Evolutionary conservation across 2,797 vertebrate genomes (phyloP).

Genomic region (Centroberyx gerrardi): DNA sequence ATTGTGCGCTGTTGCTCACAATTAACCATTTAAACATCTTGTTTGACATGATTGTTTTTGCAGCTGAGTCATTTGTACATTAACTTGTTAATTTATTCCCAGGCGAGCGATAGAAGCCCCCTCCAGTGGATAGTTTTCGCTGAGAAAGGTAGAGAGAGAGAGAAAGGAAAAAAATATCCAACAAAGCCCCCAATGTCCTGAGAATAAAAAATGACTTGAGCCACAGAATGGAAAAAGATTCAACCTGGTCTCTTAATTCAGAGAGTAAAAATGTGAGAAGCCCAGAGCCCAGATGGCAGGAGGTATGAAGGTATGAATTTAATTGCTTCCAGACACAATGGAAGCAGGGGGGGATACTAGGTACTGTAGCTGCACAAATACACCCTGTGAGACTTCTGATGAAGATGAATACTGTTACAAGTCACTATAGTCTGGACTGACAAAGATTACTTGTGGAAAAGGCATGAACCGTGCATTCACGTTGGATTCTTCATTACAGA

Average conservation of each 20-base stretch:
- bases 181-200: slow-evolving; percentile 74
- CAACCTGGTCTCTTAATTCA: slow-evolving; percentile 75
- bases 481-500: background rate
- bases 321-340: slow-evolving; percentile 83
- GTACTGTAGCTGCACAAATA: slow-evolving; percentile 72
- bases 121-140: slow-evolving; percentile 67
- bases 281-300: slow-evolving; percentile 77
- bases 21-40: slow-evolving; percentile 34
- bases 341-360: slow-evolving; percentile 38
- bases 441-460: slow-evolving; percentile 37
- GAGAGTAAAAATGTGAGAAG: slow-evolving; percentile 69
- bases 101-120: slow-evolving; percentile 53
- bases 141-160: slow-evolving; percentile 54
- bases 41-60: slow-evolving; percentile 63
- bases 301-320: slow-evolving; percentile 81
- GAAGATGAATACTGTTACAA: slow-evolving; percentile 56
- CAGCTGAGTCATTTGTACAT: slow-evolving; percentile 73
- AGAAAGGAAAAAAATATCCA: slow-evolving; percentile 32
- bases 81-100: slow-evolving; percentile 68
- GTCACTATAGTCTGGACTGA: slow-evolving; percentile 52
- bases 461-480: slow-evolving; percentile 4
- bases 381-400: slow-evolving; percentile 53
- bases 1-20: slow-evolving; percentile 30
- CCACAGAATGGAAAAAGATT: slow-evolving; percentile 75
- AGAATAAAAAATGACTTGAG: slow-evolving; percentile 72